Base-by-base conservation (phyloP, 2,797 vertebrate genomes). In the Sebastes flavidus region DNA sequence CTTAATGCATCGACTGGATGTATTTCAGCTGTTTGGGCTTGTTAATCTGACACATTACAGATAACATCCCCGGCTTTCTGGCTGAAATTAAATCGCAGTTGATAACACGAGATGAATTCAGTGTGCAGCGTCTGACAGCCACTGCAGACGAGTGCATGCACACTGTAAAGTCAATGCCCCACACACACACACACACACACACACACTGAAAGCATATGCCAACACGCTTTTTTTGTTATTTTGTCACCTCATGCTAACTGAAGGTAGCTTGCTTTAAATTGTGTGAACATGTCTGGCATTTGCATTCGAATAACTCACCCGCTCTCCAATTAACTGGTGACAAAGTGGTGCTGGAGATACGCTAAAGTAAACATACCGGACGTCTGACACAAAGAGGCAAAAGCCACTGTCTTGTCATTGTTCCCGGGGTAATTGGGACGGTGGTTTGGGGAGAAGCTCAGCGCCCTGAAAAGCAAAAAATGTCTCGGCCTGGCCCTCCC, bases 321-420 rank as follows among this genome's bases (percentile, higher is more conserved):
- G n/a, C 76, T 86, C 79, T 82, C 92, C 94, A 96, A 95, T 96
- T 96, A 95, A 91, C 88, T 90, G 85, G 72, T 83, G 94, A 94
- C 92, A 90, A 90, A 88, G 91, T 92, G 93, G 89, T 24, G 87
- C 83, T 55, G 86, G 78, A 88, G 91, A 85, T 88, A 82, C 46
- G 71, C 82, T 85, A 75, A 87, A 52, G 90, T 87, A 94, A 95
- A 95, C 91, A 93, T 7, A 67, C 69, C 14, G 69, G 81, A 88
- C 71, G 69, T 79, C 86, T 86, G 86, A 91, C 90, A 93, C 91
- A 94, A 94, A 91, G 92, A 87, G 89, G 81, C 86, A 81, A 87
- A 92, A 92, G 89, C 91, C 22, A 54, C 62, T 69, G 86, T 87
- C 84, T 42, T 86, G 85, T 92, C 88, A 85, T 92, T 94, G 92